These are phyloP conservation scores for Coregonus ussuriensis DNA, from an alignment of 2,797 vertebrate genomes.

Conservation along the genomic window DNA sequence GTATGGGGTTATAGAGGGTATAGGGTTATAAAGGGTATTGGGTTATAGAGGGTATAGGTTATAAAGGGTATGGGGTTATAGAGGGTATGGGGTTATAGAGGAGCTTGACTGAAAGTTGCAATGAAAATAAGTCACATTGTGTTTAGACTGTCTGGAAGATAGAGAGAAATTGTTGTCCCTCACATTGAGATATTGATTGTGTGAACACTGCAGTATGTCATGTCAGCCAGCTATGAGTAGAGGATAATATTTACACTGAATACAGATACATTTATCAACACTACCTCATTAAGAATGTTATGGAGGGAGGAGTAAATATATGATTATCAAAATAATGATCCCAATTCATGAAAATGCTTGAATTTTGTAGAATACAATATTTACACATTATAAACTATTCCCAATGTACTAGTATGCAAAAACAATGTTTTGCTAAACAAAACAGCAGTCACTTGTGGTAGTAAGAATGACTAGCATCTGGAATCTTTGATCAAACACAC, in stretches of 20 bases:
- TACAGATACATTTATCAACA: neutral
- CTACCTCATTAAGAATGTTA: neutral
- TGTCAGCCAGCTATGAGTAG: neutral
- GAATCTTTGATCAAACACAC: slow-evolving; percentile 73
- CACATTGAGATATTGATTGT: slow-evolving; percentile 20
- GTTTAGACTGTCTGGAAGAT: slow-evolving; percentile 38
- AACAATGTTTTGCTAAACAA: slow-evolving; percentile 39
- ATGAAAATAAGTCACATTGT: neutral
- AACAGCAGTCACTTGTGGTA: slow-evolving; percentile 67
- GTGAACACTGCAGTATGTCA: slow-evolving; percentile 12
- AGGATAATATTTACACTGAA: neutral
- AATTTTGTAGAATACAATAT: neutral
- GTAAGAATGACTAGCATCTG: slow-evolving; percentile 76
- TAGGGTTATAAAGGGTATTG: too few species aligned
- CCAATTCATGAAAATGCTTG: neutral
- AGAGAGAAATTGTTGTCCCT: slow-evolving; percentile 44
- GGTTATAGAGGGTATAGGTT: too few species aligned
- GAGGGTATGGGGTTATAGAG: too few species aligned
- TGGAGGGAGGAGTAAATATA: neutral
- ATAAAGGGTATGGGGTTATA: too few species aligned
- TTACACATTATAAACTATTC: neutral
- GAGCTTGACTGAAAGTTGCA: too few species aligned
- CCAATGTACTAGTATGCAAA: neutral
- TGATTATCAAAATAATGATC: neutral
- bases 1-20: too few species aligned